These are phyloP conservation scores for Euura lappo DNA, from an alignment of 1,140 invertebrate genomes.

Conservation along the genomic window DNA sequence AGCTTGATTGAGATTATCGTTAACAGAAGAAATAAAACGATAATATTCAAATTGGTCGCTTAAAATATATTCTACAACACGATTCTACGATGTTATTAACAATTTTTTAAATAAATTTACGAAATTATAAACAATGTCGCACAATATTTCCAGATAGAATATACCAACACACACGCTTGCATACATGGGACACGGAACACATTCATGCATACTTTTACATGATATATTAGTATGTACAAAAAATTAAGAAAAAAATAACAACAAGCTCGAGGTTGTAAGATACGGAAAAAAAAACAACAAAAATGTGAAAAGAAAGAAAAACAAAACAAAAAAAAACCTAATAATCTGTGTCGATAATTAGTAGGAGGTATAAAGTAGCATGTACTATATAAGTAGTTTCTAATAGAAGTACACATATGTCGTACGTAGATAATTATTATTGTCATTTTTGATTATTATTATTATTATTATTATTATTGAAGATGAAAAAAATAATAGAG, in stretches of 20 bases:
- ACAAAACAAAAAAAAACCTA: slow-evolving; percentile 27
- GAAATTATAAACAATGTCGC: background rate
- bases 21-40: slow-evolving; percentile 4
- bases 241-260: background rate
- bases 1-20: background rate
- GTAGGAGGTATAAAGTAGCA: slow-evolving; percentile 10
- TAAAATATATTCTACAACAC: background rate
- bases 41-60: background rate
- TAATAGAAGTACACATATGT: background rate
- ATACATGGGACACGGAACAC: too few relatives aligned
- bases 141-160: background rate
- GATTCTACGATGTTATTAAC: background rate
- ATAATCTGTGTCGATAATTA: slow-evolving; percentile 45
- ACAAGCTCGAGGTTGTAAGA: slow-evolving; percentile 48
- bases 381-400: slow-evolving; percentile 15
- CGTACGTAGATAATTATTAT: too few relatives aligned
- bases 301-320: background rate
- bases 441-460: too few relatives aligned
- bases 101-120: background rate
- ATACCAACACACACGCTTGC: too few relatives aligned
- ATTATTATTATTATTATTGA: too few relatives aligned
- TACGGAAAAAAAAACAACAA: slow-evolving; percentile 7
- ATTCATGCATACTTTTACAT: too few relatives aligned
- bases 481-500: too few relatives aligned
- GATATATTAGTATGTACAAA: too few relatives aligned